Evolutionary conservation across 2,888 invertebrate species (phyloP), one percentile per base, ranked within the genome.

Genomic region (Clivina fossor): DNA sequence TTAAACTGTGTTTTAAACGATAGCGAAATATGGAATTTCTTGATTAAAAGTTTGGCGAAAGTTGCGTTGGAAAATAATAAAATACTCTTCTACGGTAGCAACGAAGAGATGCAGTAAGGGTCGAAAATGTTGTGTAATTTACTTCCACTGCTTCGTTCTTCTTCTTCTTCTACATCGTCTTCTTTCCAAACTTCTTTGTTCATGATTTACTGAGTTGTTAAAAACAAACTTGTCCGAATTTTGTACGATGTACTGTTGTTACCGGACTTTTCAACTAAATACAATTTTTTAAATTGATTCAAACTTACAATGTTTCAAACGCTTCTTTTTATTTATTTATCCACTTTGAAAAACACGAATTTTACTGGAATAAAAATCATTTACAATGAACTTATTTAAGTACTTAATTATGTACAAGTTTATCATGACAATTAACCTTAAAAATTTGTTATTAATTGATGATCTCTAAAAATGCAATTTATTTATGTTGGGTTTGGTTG

Each of bases 21-120:
- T 49, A 38, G 38, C 37, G 28, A 49, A 49, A 49, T 38, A 49
- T 26, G 49, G 49, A 49, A 18, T 37, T 11, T 38, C 49, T 38
- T 49, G 37, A 49, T 26, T 37, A 38, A 49, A 49, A 49, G 24
- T 49, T 49, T 49, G 22, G 15, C 19, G 19, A 48, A 11, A 35
- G 48, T 48, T 35, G 35, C 26, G n/a, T 40, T 40, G 24, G 18
- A 15, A 40, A 40, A 40, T 40, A 40, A 40, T 40, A 40, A 40
- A 40, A 40, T 40, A 40, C 40, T 40, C 13, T n/a, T n/a, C n/a
- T 19, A 18, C 38, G 20, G 18, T 18, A 38, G 38, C 16, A 15
- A n/a, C n/a, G n/a, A n/a, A 20, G 35, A 35, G 35, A 8, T 5
- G 35, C 18, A 38, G 38, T n/a, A n/a, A n/a, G n/a, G 40, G 22